Conservation (phyloP, 2,888 invertebrate genomes). For the Drosophila peninsularis region DNA sequence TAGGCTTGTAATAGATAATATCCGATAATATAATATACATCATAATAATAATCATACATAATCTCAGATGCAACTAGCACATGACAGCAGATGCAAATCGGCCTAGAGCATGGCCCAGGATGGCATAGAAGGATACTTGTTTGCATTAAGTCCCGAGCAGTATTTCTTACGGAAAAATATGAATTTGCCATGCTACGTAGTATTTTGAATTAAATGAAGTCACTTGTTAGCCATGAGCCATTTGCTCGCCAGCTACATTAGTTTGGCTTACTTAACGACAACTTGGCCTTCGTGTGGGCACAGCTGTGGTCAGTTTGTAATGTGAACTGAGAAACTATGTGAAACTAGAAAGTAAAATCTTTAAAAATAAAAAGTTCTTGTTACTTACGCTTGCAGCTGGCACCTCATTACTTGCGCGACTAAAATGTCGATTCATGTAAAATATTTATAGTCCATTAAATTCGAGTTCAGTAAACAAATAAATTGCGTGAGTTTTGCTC, state of each 20-base stretch:
- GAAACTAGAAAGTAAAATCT: no score
- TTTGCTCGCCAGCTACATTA: not conserved
- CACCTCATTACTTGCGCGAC: not conserved
- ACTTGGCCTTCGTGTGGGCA: not conserved
- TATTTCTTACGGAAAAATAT: no score
- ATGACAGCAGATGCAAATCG: no score
- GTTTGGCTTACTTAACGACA: not conserved
- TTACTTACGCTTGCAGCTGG: not conserved
- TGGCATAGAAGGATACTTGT: no score
- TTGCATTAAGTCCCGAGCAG: no score
- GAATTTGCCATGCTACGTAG: no score
- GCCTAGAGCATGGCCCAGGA: no score
- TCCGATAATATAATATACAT: no score
- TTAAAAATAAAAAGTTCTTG: not conserved
- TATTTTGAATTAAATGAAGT: not conserved
- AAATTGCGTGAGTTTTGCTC: not conserved
- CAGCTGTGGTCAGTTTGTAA: not conserved
- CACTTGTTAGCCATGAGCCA: not conserved
- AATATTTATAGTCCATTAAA: no score
- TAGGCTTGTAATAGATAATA: no score
- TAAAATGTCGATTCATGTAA: not conserved
- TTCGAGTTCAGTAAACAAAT: not conserved
- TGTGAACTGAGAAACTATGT: not conserved
- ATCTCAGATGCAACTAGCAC: no score
- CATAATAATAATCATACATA: no score